Conservation (phyloP, 2,797 vertebrate species). For the Petrocephalus schoutedeni region DNA sequence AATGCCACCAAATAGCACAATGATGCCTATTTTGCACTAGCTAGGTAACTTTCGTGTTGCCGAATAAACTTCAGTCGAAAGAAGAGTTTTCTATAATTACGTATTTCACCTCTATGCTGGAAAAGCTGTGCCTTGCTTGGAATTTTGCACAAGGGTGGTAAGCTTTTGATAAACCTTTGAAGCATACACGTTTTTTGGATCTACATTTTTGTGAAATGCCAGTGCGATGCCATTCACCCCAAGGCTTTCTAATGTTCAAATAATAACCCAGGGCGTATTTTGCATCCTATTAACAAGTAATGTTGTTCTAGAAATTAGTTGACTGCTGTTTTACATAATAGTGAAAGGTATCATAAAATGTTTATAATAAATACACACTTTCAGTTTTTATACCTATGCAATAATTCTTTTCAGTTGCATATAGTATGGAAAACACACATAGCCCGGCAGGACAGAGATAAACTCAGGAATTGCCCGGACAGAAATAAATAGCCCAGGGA, state of each 20-base stretch:
- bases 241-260: background rate
- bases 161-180: background rate
- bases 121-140: background rate
- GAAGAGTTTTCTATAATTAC: background rate
- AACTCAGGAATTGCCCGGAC: background rate
- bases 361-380: background rate
- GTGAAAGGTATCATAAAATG: background rate
- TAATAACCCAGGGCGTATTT: background rate
- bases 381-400: background rate
- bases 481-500: background rate
- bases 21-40: no score
- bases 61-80: background rate
- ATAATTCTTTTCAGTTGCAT: background rate
- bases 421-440: background rate
- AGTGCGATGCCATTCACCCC: background rate
- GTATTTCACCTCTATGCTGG: background rate
- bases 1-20: background rate
- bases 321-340: background rate
- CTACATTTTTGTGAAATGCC: background rate
- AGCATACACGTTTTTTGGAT: background rate
- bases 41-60: no score
- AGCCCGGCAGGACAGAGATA: background rate
- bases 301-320: background rate
- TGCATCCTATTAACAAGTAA: background rate
- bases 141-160: background rate